These are phyloP conservation scores for Orthonyx spaldingii DNA, from an alignment of 2,113 vertebrate species.

Conservation along the genomic window DNA sequence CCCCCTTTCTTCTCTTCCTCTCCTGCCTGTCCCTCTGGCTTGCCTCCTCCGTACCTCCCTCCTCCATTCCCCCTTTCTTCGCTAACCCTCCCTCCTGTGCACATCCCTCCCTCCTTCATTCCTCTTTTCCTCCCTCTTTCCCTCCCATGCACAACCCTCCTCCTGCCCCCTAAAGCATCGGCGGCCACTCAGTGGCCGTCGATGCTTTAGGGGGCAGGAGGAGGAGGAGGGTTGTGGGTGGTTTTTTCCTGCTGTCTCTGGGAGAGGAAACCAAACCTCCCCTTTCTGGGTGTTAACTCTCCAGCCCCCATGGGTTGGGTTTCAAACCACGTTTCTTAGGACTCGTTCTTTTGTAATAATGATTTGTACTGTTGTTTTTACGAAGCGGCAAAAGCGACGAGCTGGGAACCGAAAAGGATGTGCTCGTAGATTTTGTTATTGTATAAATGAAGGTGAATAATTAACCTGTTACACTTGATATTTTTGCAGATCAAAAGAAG, in stretches of 20 bases:
- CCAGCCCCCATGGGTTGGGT: slow-evolving; percentile 79
- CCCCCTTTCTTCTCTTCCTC: slow-evolving; percentile 19
- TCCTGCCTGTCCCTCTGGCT: background rate
- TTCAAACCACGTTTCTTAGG: slow-evolving; percentile 79
- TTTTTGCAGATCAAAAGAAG: slow-evolving; percentile 92
- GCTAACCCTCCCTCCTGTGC: slow-evolving; percentile 78
- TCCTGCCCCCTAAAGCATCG: slow-evolving; percentile 77
- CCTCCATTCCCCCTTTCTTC: slow-evolving; percentile 59
- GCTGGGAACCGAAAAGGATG: background rate
- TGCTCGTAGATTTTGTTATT: background rate
- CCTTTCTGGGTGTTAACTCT: slow-evolving; percentile 79
- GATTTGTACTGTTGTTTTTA: slow-evolving; percentile 21
- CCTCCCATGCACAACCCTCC: slow-evolving; percentile 74
- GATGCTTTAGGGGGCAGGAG: slow-evolving; percentile 79
- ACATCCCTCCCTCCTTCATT: slow-evolving; percentile 79
- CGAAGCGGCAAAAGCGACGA: background rate
- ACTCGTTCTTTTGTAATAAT: slow-evolving; percentile 52
- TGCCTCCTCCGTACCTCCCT: slow-evolving; percentile 44
- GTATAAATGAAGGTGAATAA: slow-evolving; percentile 46
- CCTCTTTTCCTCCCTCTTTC: slow-evolving; percentile 73
- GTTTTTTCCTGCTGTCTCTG: slow-evolving; percentile 71
- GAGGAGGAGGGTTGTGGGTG: slow-evolving; percentile 72
- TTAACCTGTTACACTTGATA: slow-evolving; percentile 72
- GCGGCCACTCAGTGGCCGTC: slow-evolving; percentile 53
- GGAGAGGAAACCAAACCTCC: slow-evolving; percentile 74